Conservation (phyloP, 2,888 invertebrate species). For the Timandra comae region DNA sequence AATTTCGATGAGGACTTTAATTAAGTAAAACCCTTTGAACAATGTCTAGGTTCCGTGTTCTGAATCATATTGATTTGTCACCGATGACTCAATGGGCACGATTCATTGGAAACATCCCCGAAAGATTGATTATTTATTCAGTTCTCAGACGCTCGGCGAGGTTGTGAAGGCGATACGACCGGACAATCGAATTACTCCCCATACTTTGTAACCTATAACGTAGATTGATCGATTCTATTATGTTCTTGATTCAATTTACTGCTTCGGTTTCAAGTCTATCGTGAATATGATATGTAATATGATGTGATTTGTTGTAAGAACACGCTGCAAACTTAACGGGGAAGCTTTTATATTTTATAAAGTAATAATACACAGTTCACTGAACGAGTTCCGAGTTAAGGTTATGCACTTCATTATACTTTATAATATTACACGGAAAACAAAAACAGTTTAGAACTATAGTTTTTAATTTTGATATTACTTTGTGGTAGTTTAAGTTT, state of each 20-base stretch:
- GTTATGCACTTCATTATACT: too few species aligned
- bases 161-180: slow-evolving; percentile 12
- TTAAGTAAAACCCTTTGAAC: slow-evolving; percentile 15
- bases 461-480: too few species aligned
- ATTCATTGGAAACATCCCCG: slow-evolving; percentile 13
- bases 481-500: too few species aligned
- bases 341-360: too few species aligned
- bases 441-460: too few species aligned
- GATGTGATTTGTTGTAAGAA: slow-evolving; percentile 5
- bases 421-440: too few species aligned
- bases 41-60: slow-evolving; percentile 16
- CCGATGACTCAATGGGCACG: slow-evolving; percentile 14
- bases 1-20: slow-evolving; percentile 11
- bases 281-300: slow-evolving; percentile 8
- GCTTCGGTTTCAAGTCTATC: slow-evolving; percentile 13
- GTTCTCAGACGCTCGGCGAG: slow-evolving; percentile 10
- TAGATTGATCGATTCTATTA: slow-evolving; percentile 26
- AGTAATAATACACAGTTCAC: too few species aligned
- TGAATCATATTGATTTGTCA: slow-evolving; percentile 19
- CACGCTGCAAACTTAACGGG: neutral
- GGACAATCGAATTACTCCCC: slow-evolving; percentile 22
- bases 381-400: too few species aligned
- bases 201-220: slow-evolving; percentile 25
- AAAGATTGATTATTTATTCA: slow-evolving; percentile 26
- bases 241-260: slow-evolving; percentile 21